Percentiles rank a stretch among this genome's conserved stretches.
These are phyloP conservation scores for Pygmarrhopalites habei DNA, from an alignment of 1,140 invertebrate species.

Conservation along the genomic window DNA sequence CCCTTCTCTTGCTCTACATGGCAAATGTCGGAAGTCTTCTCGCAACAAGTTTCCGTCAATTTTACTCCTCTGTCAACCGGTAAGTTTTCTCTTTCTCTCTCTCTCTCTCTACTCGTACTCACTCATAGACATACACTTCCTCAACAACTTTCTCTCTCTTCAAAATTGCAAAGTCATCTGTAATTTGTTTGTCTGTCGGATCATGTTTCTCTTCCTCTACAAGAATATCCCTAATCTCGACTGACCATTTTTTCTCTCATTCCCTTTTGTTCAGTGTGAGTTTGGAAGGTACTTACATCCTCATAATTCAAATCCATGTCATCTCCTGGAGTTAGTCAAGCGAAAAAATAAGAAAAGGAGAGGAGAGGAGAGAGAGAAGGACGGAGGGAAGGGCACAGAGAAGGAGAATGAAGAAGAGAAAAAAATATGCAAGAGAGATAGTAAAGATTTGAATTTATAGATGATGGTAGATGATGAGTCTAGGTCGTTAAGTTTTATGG, in stretches of 20 bases:
- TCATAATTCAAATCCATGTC: neutral
- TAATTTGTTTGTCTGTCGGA: no score
- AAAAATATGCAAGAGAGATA: constrained; percentile 3
- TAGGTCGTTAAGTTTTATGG: constrained; percentile 21
- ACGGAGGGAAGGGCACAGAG: no score
- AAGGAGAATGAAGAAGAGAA: no score
- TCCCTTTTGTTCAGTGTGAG: no score
- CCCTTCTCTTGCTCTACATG: constrained; percentile 50
- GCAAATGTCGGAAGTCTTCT: constrained; percentile 43
- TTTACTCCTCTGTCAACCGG: constrained; percentile 31
- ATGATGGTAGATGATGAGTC: constrained; percentile 18
- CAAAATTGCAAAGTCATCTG: no score
- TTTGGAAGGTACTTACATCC: no score
- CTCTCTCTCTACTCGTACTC: neutral
- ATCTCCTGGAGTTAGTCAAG: neutral
- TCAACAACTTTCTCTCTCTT: neutral
- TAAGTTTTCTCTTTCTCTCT: constrained; percentile 11
- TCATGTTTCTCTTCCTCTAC: neutral
- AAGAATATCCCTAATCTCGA: neutral
- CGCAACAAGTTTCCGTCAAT: constrained; percentile 41
- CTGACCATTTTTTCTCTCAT: no score
- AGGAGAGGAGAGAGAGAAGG: neutral
- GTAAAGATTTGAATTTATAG: constrained; percentile 16
- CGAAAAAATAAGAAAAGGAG: neutral
- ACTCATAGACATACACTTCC: neutral